Evolutionary conservation across 2,113 vertebrate species (phyloP), one percentile per base, ranked within the genome.

Genomic region (Merops nubicus): DNA sequence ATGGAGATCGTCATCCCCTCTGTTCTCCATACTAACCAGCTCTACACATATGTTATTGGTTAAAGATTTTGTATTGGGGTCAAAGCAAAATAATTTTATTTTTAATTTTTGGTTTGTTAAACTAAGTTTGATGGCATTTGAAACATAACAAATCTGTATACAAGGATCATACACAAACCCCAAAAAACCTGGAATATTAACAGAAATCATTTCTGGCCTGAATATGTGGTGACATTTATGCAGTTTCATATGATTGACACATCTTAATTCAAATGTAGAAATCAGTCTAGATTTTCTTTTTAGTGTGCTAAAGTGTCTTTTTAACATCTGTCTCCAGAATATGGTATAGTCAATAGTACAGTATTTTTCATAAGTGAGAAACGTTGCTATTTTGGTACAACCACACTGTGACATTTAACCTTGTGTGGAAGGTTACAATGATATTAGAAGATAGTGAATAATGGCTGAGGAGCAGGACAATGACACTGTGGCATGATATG

Each of bases 341-440:
- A 74, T 2, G 33, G 26, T 42, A 67, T 51, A 77, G 79, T 53
- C 85, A 70, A 36, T 33, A 33, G 57, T 54, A 53, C 34, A 87
- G 65, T 86, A 93, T 85, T 97, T 95, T 90, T 82, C 74, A 85
- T 53, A 56, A 51, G 57, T 68, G 82, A 97, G 72, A 94, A 96
- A 79, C 31, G 79, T 89, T 79, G 34, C 53, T 95, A 83, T 96
- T 96, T 96, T 93, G 53, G 84, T 96, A 95, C 83, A 97, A 95
- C 69, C 90, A 92, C 93, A 90, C 63, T 90, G 80, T 94, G 97
- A 95, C 93, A 96, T 96, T 97, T 97, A 95, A 96, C 86, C 89
- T 97, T 97, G 92, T 70, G 59, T 6, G 5, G 92, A 97, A 70
- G 86, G 92, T 93, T 97, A 92, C 73, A 87, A 53, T 94, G 93